Base-by-base conservation (phyloP, 1,140 invertebrate species). In the Tetramorium parvispinum region DNA sequence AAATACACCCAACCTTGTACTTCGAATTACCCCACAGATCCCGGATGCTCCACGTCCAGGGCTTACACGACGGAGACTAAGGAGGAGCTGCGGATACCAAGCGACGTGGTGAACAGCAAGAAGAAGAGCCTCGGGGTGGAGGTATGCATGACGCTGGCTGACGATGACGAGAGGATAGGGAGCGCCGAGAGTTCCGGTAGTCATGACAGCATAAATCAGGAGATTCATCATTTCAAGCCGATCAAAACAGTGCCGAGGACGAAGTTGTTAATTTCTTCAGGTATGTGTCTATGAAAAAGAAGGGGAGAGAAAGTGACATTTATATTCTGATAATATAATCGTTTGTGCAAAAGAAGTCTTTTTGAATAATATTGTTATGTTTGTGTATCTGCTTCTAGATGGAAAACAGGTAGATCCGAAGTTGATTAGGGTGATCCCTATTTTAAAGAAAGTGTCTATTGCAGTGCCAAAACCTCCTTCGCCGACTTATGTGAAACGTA, bases 181-280 rank as follows among this genome's bases (percentile, higher is more conserved):
- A 95, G 94, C 70, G 93, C 94, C 2, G 94, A 95, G 77, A 95
- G 94, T 76, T 93, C 95, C 70, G 94, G 93, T 0, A 96, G 96
- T 92, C 96, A 95, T 70, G 96, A 96, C 85, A 96, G 96, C 85
- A 95, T 96, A 49, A 96, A 96, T 89, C 96, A 96, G 88, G 96
- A 96, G 89, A 96, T 96, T 88, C 96, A 96, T 91, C 95, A 96
- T 88, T 96, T 96, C 71, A 96, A 96, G 86, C 96, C 96, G 24
- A 96, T 96, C 57, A 95, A 95, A 88, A 94, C 95, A 40, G 95
- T 95, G 87, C 96, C 96, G 70, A 94, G 95, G 76, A 95, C 95
- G 16, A 92, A 95, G 10, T 87, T 95, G 11, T 93, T 93, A 87
- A 73, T 92, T 49, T 92, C 92, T 86, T 87, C 91, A 85, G 95